phyloP scores from a whole-genome alignment of 2,113 vertebrate genomes.

The Camelus bactrianus region DNA sequence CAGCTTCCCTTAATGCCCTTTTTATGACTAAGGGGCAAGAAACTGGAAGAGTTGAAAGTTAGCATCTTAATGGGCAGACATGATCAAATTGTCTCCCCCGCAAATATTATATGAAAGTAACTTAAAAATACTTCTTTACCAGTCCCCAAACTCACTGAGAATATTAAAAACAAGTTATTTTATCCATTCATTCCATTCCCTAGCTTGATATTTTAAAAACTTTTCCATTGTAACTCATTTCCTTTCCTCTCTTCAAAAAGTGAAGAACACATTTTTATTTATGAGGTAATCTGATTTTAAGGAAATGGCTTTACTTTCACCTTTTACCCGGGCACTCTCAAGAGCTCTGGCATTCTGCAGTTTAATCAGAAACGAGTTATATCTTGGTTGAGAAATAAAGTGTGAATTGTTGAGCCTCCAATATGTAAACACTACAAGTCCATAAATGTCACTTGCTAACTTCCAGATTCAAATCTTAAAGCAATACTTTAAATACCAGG shows the following conservation, averaged over 20 bases:
- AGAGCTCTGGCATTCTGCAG: slow-evolving; percentile 66
- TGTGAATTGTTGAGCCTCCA: slow-evolving; percentile 72
- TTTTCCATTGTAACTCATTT: not conserved
- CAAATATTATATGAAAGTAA: slow-evolving; percentile 30
- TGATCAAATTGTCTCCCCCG: not conserved
- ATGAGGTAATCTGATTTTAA: slow-evolving; percentile 70
- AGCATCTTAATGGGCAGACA: not conserved
- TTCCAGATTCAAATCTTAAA: slow-evolving; percentile 62
- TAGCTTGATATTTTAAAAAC: slow-evolving; percentile 52
- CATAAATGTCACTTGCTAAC: slow-evolving; percentile 76
- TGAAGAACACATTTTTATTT: slow-evolving; percentile 76
- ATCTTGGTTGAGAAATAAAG: slow-evolving; percentile 77
- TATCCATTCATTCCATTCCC: not conserved
- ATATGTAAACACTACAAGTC: slow-evolving; percentile 53
- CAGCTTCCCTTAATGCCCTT: not conserved
- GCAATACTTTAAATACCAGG: slow-evolving; percentile 55
- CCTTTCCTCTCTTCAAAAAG: slow-evolving; percentile 62
- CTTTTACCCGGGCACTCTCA: slow-evolving; percentile 75
- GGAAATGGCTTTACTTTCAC: slow-evolving; percentile 80
- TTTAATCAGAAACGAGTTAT: slow-evolving; percentile 80
- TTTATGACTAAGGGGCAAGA: not conserved
- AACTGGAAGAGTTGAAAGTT: not conserved
- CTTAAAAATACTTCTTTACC: not conserved
- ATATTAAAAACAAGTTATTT: slow-evolving; percentile 58
- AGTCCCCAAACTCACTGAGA: not conserved